phyloP scores from a whole-genome alignment of 2,113 vertebrate genomes.

The Balaeniceps rex region DNA sequence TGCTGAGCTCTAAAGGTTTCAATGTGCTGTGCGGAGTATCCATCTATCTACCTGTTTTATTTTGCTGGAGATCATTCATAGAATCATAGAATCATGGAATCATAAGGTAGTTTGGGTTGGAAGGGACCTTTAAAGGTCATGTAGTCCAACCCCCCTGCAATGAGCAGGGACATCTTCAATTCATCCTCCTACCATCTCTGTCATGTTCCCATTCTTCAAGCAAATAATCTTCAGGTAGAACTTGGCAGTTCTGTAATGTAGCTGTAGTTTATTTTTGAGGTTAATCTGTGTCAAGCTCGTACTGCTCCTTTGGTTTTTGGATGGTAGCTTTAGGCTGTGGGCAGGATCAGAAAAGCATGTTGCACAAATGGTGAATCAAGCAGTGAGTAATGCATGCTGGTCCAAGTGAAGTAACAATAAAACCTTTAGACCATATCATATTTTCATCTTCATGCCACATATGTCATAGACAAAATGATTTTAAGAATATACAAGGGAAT shows the following conservation, averaged over 20 bases:
- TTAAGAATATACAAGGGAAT: neutral
- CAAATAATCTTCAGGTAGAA: neutral
- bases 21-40: neutral
- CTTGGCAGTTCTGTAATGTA: neutral
- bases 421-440: neutral
- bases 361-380: neutral
- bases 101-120: neutral
- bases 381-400: neutral
- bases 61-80: neutral
- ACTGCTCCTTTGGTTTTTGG: neutral
- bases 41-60: neutral
- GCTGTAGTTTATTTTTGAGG: constrained; percentile 11
- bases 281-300: neutral
- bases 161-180: neutral
- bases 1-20: neutral
- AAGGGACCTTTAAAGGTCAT: neutral
- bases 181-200: neutral
- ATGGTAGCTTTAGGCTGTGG: neutral
- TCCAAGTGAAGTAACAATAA: neutral
- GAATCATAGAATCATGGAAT: neutral
- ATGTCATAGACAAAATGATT: neutral
- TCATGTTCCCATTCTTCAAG: neutral
- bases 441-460: neutral
- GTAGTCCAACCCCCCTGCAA: neutral
- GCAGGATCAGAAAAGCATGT: neutral